Conservation (phyloP, 1,140 invertebrate genomes). For the Sitobion miscanthi region DNA sequence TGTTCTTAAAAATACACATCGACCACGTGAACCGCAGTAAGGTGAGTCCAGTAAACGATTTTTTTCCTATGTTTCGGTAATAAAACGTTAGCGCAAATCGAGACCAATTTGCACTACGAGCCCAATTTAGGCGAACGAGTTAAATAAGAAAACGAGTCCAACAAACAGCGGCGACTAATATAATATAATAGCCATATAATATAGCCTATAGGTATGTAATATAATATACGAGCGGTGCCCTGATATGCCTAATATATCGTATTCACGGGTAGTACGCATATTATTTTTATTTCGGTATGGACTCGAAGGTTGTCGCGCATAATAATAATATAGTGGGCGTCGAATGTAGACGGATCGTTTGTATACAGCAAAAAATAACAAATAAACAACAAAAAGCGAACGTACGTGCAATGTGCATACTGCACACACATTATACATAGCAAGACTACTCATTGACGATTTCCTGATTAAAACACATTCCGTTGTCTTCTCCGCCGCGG, state of each 20-base stretch:
- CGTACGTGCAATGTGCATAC: background rate
- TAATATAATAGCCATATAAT: no score
- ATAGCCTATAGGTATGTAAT: no score
- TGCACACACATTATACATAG: background rate
- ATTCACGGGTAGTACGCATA: background rate
- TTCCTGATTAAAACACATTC: constrained; percentile 54
- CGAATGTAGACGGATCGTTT: background rate
- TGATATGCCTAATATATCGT: no score
- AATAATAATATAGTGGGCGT: background rate
- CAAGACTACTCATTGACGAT: constrained; percentile 19
- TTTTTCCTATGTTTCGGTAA: no score
- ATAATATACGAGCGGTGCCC: background rate
- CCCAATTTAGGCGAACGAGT: no score
- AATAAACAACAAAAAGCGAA: background rate
- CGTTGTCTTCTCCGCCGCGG: background rate
- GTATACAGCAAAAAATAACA: background rate
- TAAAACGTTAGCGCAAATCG: background rate
- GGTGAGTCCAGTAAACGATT: no score
- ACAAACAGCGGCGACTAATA: no score
- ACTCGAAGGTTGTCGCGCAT: background rate
- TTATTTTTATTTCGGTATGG: background rate
- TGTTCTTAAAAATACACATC: background rate
- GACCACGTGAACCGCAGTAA: no score
- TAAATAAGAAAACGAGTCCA: no score
- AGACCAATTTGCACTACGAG: background rate